Conservation (phyloP, 2,888 invertebrate genomes). For the Pristionchus arcanus region DNA sequence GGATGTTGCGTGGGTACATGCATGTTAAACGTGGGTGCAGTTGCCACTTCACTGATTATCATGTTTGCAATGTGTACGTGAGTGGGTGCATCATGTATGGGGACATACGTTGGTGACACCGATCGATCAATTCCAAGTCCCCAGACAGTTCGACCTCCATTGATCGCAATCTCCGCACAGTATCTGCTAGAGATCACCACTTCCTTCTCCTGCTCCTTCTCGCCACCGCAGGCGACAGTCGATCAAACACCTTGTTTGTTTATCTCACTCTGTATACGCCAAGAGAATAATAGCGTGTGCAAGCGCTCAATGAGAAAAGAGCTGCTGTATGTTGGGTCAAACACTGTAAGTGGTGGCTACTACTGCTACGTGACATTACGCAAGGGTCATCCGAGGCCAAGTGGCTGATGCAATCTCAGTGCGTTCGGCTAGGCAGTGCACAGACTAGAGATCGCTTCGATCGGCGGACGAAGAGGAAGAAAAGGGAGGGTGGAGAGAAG, state of each 20-base stretch:
- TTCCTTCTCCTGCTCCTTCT: background rate
- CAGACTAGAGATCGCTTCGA: constrained; percentile 37
- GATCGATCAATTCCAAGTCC: background rate
- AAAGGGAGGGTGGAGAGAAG: background rate
- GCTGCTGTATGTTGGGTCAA: background rate
- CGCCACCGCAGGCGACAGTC: background rate
- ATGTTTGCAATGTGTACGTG: too few species aligned
- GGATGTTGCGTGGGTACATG: background rate
- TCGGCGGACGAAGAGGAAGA: background rate
- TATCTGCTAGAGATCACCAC: background rate
- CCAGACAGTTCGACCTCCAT: background rate
- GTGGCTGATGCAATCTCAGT: background rate
- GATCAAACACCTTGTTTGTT: constrained; percentile 38
- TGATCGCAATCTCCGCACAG: background rate
- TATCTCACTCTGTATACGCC: background rate
- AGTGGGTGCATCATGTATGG: background rate
- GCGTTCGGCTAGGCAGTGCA: constrained; percentile 14
- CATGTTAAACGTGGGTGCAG: too few species aligned
- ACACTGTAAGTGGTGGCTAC: constrained; percentile 16
- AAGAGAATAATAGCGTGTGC: background rate
- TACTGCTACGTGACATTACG: constrained; percentile 17
- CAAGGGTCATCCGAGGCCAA: background rate
- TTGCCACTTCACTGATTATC: too few species aligned
- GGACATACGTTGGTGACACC: background rate
- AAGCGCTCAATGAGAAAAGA: background rate